A percentile compares a stretch with the other conserved stretches of the same genome.
Conservation (phyloP, 2,888 invertebrate genomes). For the Bugula neritina region DNA sequence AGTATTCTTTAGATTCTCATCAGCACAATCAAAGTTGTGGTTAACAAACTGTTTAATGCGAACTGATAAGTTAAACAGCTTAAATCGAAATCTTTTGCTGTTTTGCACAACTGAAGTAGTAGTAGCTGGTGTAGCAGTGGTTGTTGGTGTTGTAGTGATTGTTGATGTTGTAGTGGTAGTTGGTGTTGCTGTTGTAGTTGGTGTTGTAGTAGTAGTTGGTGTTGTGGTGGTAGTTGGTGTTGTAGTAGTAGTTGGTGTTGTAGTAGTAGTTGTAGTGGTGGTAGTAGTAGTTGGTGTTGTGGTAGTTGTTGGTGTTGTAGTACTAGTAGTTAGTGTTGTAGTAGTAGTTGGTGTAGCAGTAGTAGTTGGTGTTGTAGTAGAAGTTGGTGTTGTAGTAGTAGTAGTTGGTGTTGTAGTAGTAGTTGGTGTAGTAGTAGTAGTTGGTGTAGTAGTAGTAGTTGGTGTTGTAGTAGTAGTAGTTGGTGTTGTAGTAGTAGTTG, state of each 20-base stretch:
- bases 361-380: background rate
- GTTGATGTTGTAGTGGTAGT: slow-evolving; percentile 1
- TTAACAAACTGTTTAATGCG: background rate
- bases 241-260: background rate
- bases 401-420: slow-evolving; percentile 1
- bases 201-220: background rate
- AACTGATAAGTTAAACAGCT: background rate
- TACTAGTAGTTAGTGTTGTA: background rate
- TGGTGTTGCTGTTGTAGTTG: background rate
- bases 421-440: background rate
- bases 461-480: background rate
- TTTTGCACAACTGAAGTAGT: background rate
- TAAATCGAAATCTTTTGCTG: background rate
- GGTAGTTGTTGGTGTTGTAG: background rate
- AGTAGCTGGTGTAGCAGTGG: no score
- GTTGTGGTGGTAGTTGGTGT: background rate
- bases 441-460: background rate
- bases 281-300: background rate
- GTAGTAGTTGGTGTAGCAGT: background rate
- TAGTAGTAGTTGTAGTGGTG: background rate
- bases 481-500: background rate
- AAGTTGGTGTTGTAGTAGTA: background rate
- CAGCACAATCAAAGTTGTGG: background rate
- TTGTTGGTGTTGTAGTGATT: background rate
- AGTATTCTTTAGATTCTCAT: background rate